Percentiles rank a stretch among this genome's conserved stretches.
These are phyloP conservation scores for Chaetodon trifasciatus DNA, from an alignment of 2,797 vertebrate genomes.

Conservation along the genomic window DNA sequence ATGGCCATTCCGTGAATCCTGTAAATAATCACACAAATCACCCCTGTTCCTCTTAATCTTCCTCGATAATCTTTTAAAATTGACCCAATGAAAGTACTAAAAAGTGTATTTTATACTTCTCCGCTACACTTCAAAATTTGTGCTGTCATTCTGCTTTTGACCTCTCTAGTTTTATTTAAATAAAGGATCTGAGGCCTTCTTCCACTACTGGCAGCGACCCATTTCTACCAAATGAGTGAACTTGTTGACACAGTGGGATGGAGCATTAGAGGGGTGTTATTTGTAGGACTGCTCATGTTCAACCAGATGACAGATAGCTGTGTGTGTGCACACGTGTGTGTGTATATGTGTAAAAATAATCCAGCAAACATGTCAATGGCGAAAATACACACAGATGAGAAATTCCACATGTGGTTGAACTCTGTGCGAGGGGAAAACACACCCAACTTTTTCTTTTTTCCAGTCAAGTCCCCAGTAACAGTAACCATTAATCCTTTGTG, in stretches of 20 bases:
- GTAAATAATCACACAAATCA: background rate
- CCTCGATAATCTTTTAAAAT: background rate
- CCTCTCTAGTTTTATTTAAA: background rate
- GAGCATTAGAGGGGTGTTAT: conserved; percentile 13
- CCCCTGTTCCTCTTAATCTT: background rate
- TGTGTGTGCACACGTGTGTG: conserved; percentile 29
- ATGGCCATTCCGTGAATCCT: no score
- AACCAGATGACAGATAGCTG: conserved; percentile 39
- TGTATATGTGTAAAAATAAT: conserved; percentile 36
- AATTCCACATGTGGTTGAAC: conserved; percentile 66
- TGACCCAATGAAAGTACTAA: background rate
- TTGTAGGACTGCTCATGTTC: conserved; percentile 33
- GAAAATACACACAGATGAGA: conserved; percentile 53
- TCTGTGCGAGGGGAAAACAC: background rate
- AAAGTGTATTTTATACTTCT: no score
- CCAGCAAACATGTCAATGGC: conserved; percentile 44
- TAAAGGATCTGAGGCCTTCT: background rate
- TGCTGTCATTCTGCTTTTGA: no score
- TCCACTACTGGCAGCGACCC: background rate
- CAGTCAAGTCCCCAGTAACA: background rate
- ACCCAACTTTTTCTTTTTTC: conserved; percentile 5
- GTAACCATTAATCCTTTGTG: conserved; percentile 1
- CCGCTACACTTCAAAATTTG: no score
- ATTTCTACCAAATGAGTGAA: conserved; percentile 10
- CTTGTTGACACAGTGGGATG: conserved; percentile 13